phyloP scores from a whole-genome alignment of 2,888 invertebrate genomes.

The Steromphala cineraria region DNA sequence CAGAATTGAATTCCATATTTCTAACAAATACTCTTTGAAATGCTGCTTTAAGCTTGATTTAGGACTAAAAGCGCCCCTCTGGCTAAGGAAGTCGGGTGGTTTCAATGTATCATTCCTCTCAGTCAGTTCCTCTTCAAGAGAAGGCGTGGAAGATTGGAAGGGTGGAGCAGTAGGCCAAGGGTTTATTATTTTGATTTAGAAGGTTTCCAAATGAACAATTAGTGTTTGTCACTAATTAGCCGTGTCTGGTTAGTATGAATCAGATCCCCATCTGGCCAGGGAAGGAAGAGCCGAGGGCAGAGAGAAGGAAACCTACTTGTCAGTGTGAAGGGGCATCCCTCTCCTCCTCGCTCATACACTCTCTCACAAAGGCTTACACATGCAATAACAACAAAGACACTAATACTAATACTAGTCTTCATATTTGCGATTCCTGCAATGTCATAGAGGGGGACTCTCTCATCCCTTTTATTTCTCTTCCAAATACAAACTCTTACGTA shows the following conservation, averaged over 20 bases:
- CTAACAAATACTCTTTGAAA: conserved; percentile 7
- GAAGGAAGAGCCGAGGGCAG: neutral
- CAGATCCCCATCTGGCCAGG: neutral
- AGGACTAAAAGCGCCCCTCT: neutral
- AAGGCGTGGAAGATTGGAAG: neutral
- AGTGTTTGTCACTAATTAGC: no score
- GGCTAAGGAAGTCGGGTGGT: neutral
- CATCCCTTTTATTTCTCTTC: neutral
- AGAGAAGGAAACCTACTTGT: neutral
- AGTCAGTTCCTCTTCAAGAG: neutral
- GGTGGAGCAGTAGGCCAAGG: neutral
- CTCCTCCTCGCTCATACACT: neutral
- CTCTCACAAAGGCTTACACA: neutral
- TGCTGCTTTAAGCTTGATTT: neutral
- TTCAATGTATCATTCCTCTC: no score
- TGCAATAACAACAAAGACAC: neutral
- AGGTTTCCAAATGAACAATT: no score
- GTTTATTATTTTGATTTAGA: no score
- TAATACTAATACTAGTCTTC: no score
- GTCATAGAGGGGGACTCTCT: neutral
- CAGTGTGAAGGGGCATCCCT: neutral
- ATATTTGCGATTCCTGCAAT: no score
- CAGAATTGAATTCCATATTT: neutral
- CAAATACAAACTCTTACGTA: conserved; percentile 11
- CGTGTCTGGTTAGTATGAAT: neutral